Percentiles rank a stretch among this genome's conserved stretches.
These are phyloP conservation scores for Trilocha varians DNA, from an alignment of 2,888 invertebrate genomes.

Conservation along the genomic window DNA sequence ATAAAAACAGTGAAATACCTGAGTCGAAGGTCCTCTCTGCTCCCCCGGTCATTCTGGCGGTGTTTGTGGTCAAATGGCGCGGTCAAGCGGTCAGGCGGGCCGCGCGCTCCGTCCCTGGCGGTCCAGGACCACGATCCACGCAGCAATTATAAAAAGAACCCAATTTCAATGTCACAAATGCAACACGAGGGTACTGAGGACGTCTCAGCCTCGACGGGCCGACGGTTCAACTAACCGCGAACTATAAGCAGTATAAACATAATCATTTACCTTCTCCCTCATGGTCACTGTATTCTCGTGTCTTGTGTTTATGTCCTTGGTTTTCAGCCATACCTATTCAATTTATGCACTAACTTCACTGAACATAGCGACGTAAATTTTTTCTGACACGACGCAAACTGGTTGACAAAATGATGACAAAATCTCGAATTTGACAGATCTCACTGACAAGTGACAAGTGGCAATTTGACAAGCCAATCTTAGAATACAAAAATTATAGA, in stretches of 20 bases:
- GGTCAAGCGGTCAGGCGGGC: constrained; percentile 37
- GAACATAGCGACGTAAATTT: constrained; percentile 67
- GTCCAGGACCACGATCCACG: constrained; percentile 63
- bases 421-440: too few species aligned
- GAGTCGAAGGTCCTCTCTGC: constrained; percentile 50
- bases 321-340: constrained; percentile 70
- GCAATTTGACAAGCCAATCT: too few species aligned
- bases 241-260: constrained; percentile 57
- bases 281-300: constrained; percentile 62
- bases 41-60: constrained; percentile 58
- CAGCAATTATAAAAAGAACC: constrained; percentile 72
- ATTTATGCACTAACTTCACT: constrained; percentile 67
- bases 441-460: too few species aligned
- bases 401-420: constrained; percentile 40
- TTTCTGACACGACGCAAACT: constrained; percentile 68
- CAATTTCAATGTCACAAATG: constrained; percentile 69
- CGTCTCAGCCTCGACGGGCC: constrained; percentile 38
- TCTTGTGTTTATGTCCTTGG: constrained; percentile 67
- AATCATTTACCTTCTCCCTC: constrained; percentile 71
- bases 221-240: constrained; percentile 48
- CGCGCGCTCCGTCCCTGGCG: constrained; percentile 46
- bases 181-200: constrained; percentile 60
- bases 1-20: constrained; percentile 61
- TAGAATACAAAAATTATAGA: too few species aligned
- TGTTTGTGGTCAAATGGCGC: constrained; percentile 29